A percentile compares a stretch with the other conserved stretches of the same genome.
phyloP scores from a whole-genome alignment of 2,797 vertebrate species.

The Sebastes taczanowskii region DNA sequence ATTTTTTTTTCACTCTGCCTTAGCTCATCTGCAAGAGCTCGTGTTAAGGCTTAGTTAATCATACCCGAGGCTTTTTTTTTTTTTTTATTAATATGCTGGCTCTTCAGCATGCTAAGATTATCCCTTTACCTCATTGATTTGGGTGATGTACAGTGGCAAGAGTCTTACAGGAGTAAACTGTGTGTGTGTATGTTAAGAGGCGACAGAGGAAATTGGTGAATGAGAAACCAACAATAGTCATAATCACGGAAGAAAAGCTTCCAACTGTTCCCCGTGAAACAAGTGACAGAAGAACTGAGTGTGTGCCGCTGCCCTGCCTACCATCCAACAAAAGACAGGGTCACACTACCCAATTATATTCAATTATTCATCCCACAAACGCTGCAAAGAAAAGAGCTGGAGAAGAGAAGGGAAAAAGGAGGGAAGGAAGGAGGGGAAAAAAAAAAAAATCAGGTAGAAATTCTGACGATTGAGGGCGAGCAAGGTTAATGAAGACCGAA shows the following conservation, averaged over 20 bases:
- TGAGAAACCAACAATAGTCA: neutral
- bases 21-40: conserved; percentile 35
- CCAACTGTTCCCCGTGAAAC: conserved; percentile 21
- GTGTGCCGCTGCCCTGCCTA: conserved; percentile 1
- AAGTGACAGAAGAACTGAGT: conserved; percentile 17
- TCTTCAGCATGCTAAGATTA: conserved; percentile 46
- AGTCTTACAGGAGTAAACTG: conserved; percentile 11
- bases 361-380: conserved; percentile 58
- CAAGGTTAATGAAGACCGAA: conserved; percentile 75
- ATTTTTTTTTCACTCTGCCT: conserved; percentile 36
- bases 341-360: conserved; percentile 62
- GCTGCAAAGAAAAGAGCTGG: neutral
- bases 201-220: neutral
- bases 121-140: conserved; percentile 54
- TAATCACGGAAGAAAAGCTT: neutral
- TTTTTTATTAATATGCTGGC: conserved; percentile 12
- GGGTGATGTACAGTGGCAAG: conserved; percentile 24
- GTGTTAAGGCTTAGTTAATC: conserved; percentile 51
- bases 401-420: neutral
- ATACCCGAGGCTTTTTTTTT: conserved; percentile 42
- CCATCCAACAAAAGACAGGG: conserved; percentile 49
- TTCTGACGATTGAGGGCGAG: conserved; percentile 47
- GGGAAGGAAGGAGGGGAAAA: neutral
- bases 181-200: neutral
- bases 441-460: conserved; percentile 43